These are phyloP conservation scores for Phodopus roborovskii DNA, from an alignment of 2,113 vertebrate species.

Conservation along the genomic window DNA sequence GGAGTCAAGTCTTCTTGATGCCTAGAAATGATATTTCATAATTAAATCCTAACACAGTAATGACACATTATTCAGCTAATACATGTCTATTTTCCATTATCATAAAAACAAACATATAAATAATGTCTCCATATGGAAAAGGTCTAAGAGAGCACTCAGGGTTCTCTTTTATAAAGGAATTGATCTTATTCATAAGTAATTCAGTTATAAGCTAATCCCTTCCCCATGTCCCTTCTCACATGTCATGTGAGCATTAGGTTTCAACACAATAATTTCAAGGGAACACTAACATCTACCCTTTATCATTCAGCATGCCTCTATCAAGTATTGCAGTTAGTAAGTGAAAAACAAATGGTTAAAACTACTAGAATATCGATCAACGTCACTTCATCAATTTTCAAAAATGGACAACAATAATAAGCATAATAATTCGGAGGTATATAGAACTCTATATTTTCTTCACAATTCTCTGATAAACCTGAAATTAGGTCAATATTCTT, in stretches of 20 bases:
- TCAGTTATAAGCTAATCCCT: rapidly evolving
- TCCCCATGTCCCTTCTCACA: no score
- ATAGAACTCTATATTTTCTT: not conserved
- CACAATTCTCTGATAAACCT: not conserved
- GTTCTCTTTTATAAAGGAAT: not conserved
- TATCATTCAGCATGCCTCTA: not conserved
- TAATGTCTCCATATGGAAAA: not conserved
- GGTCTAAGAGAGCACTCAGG: no score
- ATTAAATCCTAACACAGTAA: not conserved
- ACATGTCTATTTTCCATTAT: not conserved
- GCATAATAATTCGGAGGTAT: not conserved
- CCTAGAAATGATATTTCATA: no score
- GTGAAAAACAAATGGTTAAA: not conserved
- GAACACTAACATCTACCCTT: not conserved
- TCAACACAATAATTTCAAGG: not conserved
- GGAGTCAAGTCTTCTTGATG: not conserved
- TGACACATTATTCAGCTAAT: not conserved
- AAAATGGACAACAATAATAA: not conserved
- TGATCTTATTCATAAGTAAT: not conserved
- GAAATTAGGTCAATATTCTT: not conserved
- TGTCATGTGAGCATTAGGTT: no score
- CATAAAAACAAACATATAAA: not conserved
- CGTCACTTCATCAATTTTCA: not conserved
- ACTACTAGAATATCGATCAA: not conserved
- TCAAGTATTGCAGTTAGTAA: not conserved